These are phyloP conservation scores for Pycnonotus jocosus DNA, from an alignment of 2,113 vertebrate genomes.

Conservation along the genomic window DNA sequence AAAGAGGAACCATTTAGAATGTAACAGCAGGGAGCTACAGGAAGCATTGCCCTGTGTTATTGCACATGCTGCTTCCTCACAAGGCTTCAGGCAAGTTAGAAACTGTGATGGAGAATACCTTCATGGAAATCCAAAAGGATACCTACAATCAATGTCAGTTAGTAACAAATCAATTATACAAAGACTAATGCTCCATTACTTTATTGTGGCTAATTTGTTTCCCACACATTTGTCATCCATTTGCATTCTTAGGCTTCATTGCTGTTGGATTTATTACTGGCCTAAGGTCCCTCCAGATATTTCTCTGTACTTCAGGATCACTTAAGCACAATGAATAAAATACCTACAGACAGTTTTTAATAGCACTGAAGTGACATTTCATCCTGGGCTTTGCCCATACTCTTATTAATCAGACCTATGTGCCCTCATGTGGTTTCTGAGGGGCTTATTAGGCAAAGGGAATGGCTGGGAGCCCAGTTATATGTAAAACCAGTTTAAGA, in stretches of 20 bases:
- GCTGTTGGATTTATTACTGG: neutral
- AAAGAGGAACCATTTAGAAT: neutral
- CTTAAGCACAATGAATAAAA: neutral
- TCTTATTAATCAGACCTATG: neutral
- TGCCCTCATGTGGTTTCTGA: neutral
- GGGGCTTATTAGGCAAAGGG: neutral
- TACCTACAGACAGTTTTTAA: neutral
- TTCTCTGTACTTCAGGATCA: neutral
- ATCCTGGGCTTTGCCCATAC: neutral
- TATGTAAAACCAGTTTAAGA: neutral
- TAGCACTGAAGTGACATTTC: neutral
- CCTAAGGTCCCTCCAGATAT: neutral
- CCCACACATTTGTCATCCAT: neutral
- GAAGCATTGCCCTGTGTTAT: neutral
- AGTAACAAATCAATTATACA: neutral
- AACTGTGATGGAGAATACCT: neutral
- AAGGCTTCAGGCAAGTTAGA: neutral
- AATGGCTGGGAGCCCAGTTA: neutral
- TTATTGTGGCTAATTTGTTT: slow-evolving; percentile 12
- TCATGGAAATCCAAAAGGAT: neutral
- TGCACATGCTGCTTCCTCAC: neutral
- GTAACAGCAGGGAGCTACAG: neutral
- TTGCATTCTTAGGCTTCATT: neutral
- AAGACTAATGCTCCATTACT: neutral
- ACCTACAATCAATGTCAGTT: slow-evolving; percentile 4